Evolutionary conservation across 2,797 vertebrate genomes (phyloP), one percentile per base, ranked within the genome.

Genomic region (Caiman crocodilus): DNA sequence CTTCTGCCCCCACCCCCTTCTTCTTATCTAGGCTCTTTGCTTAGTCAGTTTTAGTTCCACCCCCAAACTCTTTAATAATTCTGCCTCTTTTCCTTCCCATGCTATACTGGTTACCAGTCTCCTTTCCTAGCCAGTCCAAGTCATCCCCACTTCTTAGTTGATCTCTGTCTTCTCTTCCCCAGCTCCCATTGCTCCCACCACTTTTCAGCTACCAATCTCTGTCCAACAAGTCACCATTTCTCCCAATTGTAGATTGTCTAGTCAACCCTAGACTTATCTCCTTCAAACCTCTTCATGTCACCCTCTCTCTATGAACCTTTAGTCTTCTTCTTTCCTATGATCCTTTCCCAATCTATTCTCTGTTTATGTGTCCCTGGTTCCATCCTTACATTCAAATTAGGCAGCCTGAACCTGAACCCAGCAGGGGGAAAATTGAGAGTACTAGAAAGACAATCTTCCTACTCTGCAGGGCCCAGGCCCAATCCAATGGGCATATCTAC

Each of bases 21-120:
- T 50, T 50, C 10, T 0, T 4, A 14, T 3, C 42, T 87, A 76
- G 21, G 42, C 1, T 25, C 42, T 32, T 9, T 1, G 4, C 4
- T 61, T 21, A 85, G 18, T 11, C 50, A 76, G 65, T 6, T 13
- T 17, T 61, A 14, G 4, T 5, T 75, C 23, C 71, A 55, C 2
- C 16, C 21, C 6, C 13, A 15, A 7, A 1, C 2, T 84, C 4
- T 4, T 75, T 74, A 7, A 15, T 15, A n/a, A 0, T 7, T 30
- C 1, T 50, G 2, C 82, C 82, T 17, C 21, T 78, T 5, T 63
- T 63, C 65, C 75, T 63, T 28, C 59, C 21, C 15, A 3, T 3
- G 5, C 57, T 21, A 35, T 1, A 26, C 1, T 25, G 4, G 2
- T 4, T 35, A 16, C 5, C 65, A 73, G 17, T 18, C 6, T 5